phyloP scores from a whole-genome alignment of 2,113 vertebrate species.

The Chloropsis cyanopogon region DNA sequence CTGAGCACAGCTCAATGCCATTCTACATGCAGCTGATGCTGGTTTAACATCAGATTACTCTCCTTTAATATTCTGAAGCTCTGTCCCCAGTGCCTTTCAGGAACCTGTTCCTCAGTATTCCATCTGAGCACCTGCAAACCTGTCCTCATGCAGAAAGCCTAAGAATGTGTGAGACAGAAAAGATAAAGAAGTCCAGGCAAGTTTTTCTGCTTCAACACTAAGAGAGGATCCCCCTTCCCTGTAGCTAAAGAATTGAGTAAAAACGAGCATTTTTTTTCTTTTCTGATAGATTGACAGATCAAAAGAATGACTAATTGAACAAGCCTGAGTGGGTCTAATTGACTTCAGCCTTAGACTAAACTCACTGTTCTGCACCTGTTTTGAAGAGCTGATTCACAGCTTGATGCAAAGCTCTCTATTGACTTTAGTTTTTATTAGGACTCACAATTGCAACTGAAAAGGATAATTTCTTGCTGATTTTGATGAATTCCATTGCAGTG shows the following conservation, averaged over 20 bases:
- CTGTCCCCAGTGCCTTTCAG: background rate
- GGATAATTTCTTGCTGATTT: background rate
- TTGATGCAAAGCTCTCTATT: background rate
- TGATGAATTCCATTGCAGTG: background rate
- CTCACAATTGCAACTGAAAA: background rate
- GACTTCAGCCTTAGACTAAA: constrained; percentile 3
- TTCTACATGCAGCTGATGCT: background rate
- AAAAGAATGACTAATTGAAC: constrained; percentile 33
- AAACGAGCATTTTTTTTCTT: background rate
- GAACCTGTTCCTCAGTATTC: background rate
- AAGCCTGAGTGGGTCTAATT: constrained; percentile 11
- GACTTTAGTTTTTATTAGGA: background rate
- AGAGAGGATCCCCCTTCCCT: background rate
- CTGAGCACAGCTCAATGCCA: background rate
- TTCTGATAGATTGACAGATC: background rate
- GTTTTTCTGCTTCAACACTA: background rate
- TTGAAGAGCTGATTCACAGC: background rate
- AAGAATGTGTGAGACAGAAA: background rate
- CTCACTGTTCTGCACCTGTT: constrained; percentile 32
- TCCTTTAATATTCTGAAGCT: background rate
- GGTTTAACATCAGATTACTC: background rate
- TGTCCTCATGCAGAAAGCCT: background rate
- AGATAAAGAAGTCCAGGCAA: background rate
- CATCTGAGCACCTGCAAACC: background rate
- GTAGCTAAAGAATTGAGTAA: background rate